Conservation (phyloP, 2,113 vertebrate genomes). For the Tupaia chinensis region DNA sequence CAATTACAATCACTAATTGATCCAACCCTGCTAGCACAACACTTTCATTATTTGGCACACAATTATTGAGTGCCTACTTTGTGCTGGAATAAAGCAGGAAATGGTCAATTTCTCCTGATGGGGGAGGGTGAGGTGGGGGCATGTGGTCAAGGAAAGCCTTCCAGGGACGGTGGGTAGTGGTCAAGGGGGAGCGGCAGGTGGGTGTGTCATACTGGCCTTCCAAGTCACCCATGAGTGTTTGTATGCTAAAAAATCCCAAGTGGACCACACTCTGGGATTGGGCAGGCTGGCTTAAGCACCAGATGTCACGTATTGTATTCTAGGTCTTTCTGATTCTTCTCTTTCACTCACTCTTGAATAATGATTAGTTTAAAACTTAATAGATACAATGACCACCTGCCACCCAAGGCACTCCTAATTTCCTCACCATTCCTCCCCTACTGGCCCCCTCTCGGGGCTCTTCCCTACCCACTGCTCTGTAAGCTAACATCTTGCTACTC, state of each 20-base stretch:
- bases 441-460: neutral
- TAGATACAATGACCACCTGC: neutral
- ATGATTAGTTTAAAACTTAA: constrained; percentile 38
- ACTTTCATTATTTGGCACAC: constrained; percentile 68
- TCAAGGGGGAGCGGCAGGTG: neutral
- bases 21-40: constrained; percentile 75
- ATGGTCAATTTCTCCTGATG: constrained; percentile 56
- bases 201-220: neutral
- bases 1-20: constrained; percentile 80
- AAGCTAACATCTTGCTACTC: neutral
- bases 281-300: neutral
- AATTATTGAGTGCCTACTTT: constrained; percentile 62
- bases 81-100: constrained; percentile 67
- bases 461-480: neutral
- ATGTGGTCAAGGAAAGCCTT: neutral
- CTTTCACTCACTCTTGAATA: constrained; percentile 25
- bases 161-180: neutral
- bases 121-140: neutral
- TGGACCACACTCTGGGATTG: neutral
- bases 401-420: neutral
- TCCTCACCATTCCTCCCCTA: neutral
- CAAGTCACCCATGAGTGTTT: neutral
- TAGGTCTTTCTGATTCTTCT: neutral
- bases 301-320: neutral
- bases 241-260: neutral